A percentile compares a stretch with the other conserved stretches of the same genome.
These are phyloP conservation scores for Oscarella lobularis DNA, from an alignment of 37 sponge, comb jelly and placozoan species.

Conservation along the genomic window DNA sequence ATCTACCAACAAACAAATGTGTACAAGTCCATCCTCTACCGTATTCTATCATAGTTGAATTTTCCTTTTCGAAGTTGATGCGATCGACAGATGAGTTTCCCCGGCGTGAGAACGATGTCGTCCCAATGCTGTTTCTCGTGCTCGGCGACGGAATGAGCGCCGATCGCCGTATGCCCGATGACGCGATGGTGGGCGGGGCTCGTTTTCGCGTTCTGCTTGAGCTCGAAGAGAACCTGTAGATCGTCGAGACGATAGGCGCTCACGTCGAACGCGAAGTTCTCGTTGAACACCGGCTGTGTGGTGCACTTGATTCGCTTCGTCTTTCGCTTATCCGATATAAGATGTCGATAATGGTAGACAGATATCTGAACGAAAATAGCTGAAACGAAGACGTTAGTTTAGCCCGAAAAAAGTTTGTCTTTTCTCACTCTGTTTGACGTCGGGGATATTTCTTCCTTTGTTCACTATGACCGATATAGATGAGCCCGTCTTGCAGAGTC, in stretches of 20 bases:
- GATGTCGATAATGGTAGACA: neutral
- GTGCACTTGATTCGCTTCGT: neutral
- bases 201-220: neutral
- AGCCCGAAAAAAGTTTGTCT: too few species aligned
- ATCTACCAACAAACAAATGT: too few species aligned
- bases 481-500: neutral
- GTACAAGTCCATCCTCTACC: too few species aligned
- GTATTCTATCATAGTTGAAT: too few species aligned
- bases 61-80: too few species aligned
- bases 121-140: too few species aligned
- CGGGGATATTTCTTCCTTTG: neutral
- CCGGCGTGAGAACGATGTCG: too few species aligned
- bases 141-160: too few species aligned
- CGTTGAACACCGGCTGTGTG: neutral
- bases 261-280: neutral
- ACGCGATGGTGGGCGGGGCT: too few species aligned
- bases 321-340: neutral
- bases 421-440: too few species aligned
- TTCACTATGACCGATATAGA: neutral
- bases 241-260: neutral
- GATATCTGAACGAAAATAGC: neutral
- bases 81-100: too few species aligned
- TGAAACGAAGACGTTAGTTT: neutral
- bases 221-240: neutral
- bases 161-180: too few species aligned